These are phyloP conservation scores for Ostrea edulis DNA, from an alignment of 1,140 invertebrate genomes.

Conservation along the genomic window DNA sequence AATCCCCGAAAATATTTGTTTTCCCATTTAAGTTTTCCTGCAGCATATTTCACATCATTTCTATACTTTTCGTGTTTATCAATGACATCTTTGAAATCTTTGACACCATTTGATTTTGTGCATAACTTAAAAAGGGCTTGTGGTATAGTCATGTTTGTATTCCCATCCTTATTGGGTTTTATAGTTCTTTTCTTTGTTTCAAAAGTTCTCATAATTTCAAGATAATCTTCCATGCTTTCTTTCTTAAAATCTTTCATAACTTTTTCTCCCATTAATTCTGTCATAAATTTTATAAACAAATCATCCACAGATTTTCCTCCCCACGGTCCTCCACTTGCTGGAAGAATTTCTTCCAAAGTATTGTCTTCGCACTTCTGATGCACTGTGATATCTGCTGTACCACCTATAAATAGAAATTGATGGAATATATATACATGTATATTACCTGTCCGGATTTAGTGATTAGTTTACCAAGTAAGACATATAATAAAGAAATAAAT, in stretches of 20 bases:
- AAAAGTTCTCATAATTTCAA: conserved; percentile 51
- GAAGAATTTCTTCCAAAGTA: conserved; percentile 55
- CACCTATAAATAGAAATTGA: conserved; percentile 51
- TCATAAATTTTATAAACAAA: conserved; percentile 51
- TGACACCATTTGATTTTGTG: not conserved
- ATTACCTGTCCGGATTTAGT: too few species aligned
- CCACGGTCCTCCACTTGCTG: conserved; percentile 59
- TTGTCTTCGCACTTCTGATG: conserved; percentile 52
- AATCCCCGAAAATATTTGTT: conserved; percentile 25
- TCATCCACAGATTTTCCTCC: conserved; percentile 61
- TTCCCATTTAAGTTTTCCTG: conserved; percentile 42
- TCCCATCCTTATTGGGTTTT: conserved; percentile 13
- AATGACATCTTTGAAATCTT: not conserved
- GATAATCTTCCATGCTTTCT: conserved; percentile 53
- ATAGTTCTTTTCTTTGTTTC: conserved; percentile 57
- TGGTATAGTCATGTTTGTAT: conserved; percentile 46
- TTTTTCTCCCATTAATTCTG: conserved; percentile 41
- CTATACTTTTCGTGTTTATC: conserved; percentile 41
- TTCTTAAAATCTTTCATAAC: conserved; percentile 47
- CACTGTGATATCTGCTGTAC: conserved; percentile 63
- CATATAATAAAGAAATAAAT: too few species aligned
- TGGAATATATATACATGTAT: too few species aligned
- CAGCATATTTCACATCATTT: conserved; percentile 13
- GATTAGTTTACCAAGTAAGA: too few species aligned
- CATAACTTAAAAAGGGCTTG: not conserved